These are phyloP conservation scores for Ceratoteleas bidentatus DNA, from an alignment of 1,140 invertebrate species.

Conservation along the genomic window DNA sequence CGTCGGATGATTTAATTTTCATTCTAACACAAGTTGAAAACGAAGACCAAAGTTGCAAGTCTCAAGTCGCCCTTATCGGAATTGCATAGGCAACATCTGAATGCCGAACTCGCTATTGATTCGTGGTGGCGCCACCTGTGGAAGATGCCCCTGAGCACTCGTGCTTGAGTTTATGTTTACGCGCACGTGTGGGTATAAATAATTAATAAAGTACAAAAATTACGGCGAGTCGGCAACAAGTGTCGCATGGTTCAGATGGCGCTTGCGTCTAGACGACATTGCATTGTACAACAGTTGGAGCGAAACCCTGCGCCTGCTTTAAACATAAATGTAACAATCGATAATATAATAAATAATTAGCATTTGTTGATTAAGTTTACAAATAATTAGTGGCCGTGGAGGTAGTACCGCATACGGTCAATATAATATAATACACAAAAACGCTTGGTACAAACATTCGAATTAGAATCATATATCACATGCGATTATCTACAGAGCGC, in stretches of 20 bases:
- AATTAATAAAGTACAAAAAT: conserved; percentile 61
- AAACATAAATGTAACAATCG: conserved; percentile 61
- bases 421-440: conserved; percentile 49
- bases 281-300: conserved; percentile 56
- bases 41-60: no score
- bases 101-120: conserved; percentile 21
- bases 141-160: background rate
- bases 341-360: conserved; percentile 67
- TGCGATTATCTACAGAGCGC: conserved; percentile 40
- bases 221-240: conserved; percentile 11
- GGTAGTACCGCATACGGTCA: conserved; percentile 46
- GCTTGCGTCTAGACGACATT: conserved; percentile 51
- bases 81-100: conserved; percentile 10
- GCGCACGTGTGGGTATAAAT: conserved; percentile 6
- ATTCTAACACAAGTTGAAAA: no score
- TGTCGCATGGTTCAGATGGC: conserved; percentile 41
- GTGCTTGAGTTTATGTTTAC: no score
- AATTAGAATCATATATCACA: conserved; percentile 60
- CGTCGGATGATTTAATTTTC: no score
- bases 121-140: conserved; percentile 14
- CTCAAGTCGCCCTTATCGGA: no score
- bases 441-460: conserved; percentile 52
- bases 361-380: conserved; percentile 55
- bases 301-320: conserved; percentile 52
- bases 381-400: conserved; percentile 63